Conservation (phyloP, 2,113 vertebrate genomes). For the Acrocephalus kingi region DNA sequence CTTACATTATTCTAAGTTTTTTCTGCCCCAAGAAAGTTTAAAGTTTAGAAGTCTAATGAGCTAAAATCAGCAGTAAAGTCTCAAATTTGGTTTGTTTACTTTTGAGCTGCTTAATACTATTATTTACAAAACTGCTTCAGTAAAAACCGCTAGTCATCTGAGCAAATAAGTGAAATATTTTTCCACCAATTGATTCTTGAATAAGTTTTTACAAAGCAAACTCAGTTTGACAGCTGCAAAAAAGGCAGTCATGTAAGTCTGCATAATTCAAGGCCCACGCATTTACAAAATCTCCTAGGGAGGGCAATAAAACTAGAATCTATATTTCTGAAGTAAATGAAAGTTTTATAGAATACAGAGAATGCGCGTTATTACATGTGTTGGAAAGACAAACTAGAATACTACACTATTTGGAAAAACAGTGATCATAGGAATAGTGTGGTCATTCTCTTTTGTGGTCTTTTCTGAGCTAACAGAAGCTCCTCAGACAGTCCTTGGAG, state of each 20-base stretch:
- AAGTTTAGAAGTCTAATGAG: neutral
- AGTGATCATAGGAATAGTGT: neutral
- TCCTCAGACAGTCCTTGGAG: neutral
- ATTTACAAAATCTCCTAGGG: neutral
- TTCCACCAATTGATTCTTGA: neutral
- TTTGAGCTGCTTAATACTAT: neutral
- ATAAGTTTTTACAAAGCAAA: neutral
- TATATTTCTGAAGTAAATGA: neutral
- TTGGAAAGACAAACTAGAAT: neutral
- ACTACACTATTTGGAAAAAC: neutral
- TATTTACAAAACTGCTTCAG: neutral
- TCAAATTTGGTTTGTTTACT: neutral
- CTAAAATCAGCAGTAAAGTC: neutral
- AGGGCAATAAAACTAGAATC: neutral
- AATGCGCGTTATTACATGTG: neutral
- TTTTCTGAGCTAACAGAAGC: neutral
- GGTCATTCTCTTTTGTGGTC: neutral
- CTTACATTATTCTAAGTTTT: neutral
- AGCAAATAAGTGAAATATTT: neutral
- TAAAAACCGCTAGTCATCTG: neutral
- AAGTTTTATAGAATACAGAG: neutral
- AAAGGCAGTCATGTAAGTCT: neutral
- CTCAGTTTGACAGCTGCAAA: neutral
- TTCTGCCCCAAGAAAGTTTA: fast-evolving
- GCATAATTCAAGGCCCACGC: neutral